Conservation (phyloP, 2,888 invertebrate species). For the Tenthredo mesomela region DNA sequence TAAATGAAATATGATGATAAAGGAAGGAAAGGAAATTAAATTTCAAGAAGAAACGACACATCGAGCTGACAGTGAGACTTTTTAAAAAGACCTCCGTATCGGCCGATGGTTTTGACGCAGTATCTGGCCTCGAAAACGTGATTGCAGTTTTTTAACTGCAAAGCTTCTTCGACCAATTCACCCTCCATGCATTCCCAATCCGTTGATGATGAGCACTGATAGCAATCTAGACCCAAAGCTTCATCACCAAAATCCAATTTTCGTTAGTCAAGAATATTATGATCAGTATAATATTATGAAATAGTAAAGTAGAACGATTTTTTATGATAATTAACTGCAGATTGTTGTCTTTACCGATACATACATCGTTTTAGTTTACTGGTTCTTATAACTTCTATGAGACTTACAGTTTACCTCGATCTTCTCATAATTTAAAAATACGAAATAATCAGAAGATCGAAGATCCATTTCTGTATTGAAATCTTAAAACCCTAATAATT, state of each 20-base stretch:
- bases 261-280: conserved; percentile 19
- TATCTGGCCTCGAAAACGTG: conserved; percentile 89
- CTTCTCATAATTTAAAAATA: background rate
- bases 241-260: conserved; percentile 51
- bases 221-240: conserved; percentile 82
- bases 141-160: conserved; percentile 84
- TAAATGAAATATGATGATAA: background rate
- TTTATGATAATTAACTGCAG: background rate
- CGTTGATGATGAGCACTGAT: conserved; percentile 87
- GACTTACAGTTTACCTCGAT: background rate
- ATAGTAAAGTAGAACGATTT: background rate
- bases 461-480: background rate
- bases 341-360: background rate
- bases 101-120: conserved; percentile 87
- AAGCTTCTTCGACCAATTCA: conserved; percentile 82
- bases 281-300: background rate
- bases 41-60: conserved; percentile 7
- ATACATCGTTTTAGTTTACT: background rate
- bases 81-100: conserved; percentile 72
- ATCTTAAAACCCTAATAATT: background rate
- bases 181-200: conserved; percentile 82
- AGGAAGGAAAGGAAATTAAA: background rate
- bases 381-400: background rate
- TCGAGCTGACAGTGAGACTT: conserved; percentile 38
- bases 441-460: background rate